These are phyloP conservation scores for Diuraphis noxia DNA, from an alignment of 1,140 invertebrate species.

Conservation along the genomic window DNA sequence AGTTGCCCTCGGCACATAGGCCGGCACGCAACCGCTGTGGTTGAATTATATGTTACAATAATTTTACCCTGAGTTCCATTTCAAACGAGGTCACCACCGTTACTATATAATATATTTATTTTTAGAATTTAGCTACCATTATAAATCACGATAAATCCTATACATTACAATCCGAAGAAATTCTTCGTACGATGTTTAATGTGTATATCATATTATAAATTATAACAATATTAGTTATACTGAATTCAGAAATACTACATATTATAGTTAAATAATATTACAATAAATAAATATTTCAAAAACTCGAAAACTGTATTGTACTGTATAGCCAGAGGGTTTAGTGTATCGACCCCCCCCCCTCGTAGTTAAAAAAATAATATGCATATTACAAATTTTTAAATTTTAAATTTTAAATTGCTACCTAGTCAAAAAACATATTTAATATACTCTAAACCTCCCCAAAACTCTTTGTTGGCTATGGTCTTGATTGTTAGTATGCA, in stretches of 20 bases:
- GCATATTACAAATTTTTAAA: too few relatives aligned
- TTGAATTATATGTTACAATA: slow-evolving; percentile 51
- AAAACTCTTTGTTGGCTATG: too few relatives aligned
- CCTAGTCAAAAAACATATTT: too few relatives aligned
- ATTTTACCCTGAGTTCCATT: slow-evolving; percentile 6
- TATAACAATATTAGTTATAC: neutral
- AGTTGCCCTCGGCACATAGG: slow-evolving; percentile 52
- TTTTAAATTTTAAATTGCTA: too few relatives aligned
- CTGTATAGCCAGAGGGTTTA: too few relatives aligned
- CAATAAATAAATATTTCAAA: too few relatives aligned
- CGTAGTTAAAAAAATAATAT: too few relatives aligned
- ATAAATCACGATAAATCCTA: neutral
- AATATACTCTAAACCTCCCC: too few relatives aligned
- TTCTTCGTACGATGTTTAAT: neutral
- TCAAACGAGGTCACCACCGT: slow-evolving; percentile 28
- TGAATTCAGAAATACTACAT: neutral
- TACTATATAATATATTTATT: neutral
- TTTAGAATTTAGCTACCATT: neutral
- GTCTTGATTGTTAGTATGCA: too few relatives aligned
- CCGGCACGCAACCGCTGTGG: slow-evolving; percentile 43
- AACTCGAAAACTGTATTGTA: too few relatives aligned
- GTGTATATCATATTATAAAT: neutral
- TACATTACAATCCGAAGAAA: neutral
- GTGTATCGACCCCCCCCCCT: too few relatives aligned
- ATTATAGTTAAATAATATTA: neutral